Base-by-base conservation (phyloP, 2,888 invertebrate species). In the Eupeodes latifasciatus region DNA sequence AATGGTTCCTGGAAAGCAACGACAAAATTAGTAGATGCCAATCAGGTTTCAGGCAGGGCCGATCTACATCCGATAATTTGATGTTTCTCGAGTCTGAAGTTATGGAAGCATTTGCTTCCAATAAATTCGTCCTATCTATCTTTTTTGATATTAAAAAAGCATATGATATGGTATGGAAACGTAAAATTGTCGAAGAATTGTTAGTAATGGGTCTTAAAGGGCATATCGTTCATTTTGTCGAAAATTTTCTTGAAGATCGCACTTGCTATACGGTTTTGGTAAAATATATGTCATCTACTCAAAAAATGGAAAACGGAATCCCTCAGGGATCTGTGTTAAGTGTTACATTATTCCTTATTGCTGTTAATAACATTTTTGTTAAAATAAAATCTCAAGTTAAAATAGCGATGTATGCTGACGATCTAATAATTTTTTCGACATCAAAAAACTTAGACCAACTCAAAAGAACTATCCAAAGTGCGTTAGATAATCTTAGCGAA, bases 81-180 rank as follows among this genome's bases (percentile, higher is more conserved):
- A 47, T 64, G 2, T 64, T 36, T 7, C 19, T 64, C 4, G 64
- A 64, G 19, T 47, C 64, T 12, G 47, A 64, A 64, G 47, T 64
- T 47, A 64, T 64, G 64, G 44, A 64, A 19, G 64, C 64, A 1
- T 64, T 64, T 47, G 44, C 64, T 5, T 44, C 44, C 2, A 44
- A 47, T 47, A 64, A 66, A 66, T 66, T 27, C 7, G 27, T 49
- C 66, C 47, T 66, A 49, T 47, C 66, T 66, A 49, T 66, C 47
- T 66, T 66, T 51, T 66, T 66, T 66, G 66, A 66, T 7, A 66
- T 51, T 4, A 66, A 66, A 66, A 66, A 49, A 51, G 66, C 66
- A 49, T 66, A 66, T 66, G 49, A 66, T 49, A 66, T 51, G 47
- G 66, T 66, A 51, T 66, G 66, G 66, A 66, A 51, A 51, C 19